Base-by-base conservation (phyloP, 2,797 vertebrate genomes). In the Nannoperca obscura region DNA sequence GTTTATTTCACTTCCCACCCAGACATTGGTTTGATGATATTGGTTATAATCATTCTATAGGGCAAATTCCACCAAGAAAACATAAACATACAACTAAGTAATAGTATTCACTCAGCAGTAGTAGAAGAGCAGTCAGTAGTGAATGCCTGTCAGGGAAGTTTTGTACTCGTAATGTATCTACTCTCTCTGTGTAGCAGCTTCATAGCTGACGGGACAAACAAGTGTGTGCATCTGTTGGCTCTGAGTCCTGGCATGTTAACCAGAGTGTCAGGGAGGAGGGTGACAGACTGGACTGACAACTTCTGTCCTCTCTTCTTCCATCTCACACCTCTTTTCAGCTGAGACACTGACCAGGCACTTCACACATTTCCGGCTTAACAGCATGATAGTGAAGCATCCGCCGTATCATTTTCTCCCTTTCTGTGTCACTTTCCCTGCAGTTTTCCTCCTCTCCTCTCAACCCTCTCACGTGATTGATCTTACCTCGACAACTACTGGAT, bases 251-350 rank as follows among this genome's bases (percentile, higher is more conserved):
- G 71, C 75, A 64, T 64, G 58, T 58, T 58, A 70, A 73, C 66
- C 75, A 54, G 22, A 30, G 55, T 55, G 71, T n/a, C 70, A 81
- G 47, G 54, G 42, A 76, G 63, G 73, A 74, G 52, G 55, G 75
- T 77, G 77, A 53, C 74, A 83, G 72, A 84, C 85, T 53, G 42
- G 78, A 87, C 81, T 81, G 84, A 86, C 79, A 78, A 65, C 76
- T 47, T 76, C 69, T 87, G 71, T 78, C 78, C 61, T 73, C 34
- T 76, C 54, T n/a, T 52, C 74, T 59, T 53, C 53, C 65, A 3
- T 54, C 54, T 82, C 54, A 59, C 69, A 40, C 66, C 38, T 59
- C 34, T 42, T 52, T 63, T 78, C 75, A 84, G 82, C 62, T 71
- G 78, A 84, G 63, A 78, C 69, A 71, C 63, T 53, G 68, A n/a